Conservation (phyloP, 2,888 invertebrate species). For the Vandiemenella viatica region DNA sequence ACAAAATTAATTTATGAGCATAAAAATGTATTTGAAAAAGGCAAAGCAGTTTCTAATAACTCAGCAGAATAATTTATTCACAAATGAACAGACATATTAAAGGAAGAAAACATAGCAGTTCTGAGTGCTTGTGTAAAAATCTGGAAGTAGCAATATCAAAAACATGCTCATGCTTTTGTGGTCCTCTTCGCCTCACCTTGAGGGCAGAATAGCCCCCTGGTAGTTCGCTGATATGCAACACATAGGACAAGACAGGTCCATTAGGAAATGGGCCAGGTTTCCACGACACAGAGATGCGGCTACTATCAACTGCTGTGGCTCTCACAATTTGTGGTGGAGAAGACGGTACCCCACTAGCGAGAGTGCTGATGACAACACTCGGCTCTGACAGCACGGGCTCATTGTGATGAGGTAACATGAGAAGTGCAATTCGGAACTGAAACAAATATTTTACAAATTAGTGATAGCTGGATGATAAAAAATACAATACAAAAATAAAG, state of each 20-base stretch:
- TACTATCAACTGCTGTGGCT: constrained; percentile 63
- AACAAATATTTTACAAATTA: too few species aligned
- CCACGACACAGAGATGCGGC: constrained; percentile 77
- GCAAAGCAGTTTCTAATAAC: too few species aligned
- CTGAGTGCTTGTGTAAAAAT: too few species aligned
- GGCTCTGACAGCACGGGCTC: constrained; percentile 57
- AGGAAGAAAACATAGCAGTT: too few species aligned
- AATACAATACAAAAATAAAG: too few species aligned
- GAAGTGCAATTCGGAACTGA: constrained; percentile 79
- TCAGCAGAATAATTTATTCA: too few species aligned
- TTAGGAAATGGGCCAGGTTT: constrained; percentile 73
- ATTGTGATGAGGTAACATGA: constrained; percentile 51
- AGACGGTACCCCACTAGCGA: constrained; percentile 55
- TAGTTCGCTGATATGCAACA: constrained; percentile 49
- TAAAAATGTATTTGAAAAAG: too few species aligned
- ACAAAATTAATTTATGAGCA: too few species aligned
- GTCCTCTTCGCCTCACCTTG: constrained; percentile 37
- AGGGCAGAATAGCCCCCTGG: constrained; percentile 43
- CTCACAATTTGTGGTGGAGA: constrained; percentile 61
- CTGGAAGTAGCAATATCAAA: too few species aligned
- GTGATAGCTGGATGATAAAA: too few species aligned
- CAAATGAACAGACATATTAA: too few species aligned
- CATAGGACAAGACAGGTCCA: constrained; percentile 76
- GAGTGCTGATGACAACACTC: constrained; percentile 60
- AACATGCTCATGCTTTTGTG: too few species aligned